A percentile compares a stretch with the other conserved stretches of the same genome.
Evolutionary conservation across 2,113 vertebrate species (phyloP).

Genomic region (Bufo gargarizans): DNA sequence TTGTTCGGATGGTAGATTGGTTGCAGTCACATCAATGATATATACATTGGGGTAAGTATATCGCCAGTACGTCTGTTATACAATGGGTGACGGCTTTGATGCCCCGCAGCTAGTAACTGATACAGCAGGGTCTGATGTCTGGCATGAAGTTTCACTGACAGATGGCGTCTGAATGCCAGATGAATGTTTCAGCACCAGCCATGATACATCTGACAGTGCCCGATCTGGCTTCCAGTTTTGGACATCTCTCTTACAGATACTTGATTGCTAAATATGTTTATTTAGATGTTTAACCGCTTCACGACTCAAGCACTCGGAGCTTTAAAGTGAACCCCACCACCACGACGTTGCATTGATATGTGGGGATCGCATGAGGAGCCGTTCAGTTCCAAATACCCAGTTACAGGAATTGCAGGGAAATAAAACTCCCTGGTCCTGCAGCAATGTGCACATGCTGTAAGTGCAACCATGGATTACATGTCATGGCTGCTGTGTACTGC

Average conservation of each 20-base stretch:
- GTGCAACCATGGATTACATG: no score
- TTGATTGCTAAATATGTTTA: slow-evolving; percentile 4
- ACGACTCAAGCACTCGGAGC: not conserved
- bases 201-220: not conserved
- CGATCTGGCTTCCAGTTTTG: not conserved
- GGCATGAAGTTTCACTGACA: not conserved
- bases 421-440: no score
- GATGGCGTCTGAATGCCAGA: not conserved
- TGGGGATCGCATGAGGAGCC: no score
- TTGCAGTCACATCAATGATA: not conserved
- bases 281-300: not conserved
- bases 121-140: not conserved
- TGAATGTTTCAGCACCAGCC: not conserved
- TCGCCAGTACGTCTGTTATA: not conserved
- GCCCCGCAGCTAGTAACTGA: not conserved
- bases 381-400: no score
- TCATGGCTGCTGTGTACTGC: no score
- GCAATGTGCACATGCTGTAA: no score
- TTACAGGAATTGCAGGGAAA: no score
- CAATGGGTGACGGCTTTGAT: not conserved
- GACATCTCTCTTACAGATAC: not conserved
- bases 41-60: not conserved
- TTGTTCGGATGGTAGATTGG: not conserved
- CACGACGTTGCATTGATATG: no score
- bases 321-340: no score